phyloP scores from a whole-genome alignment of 2,888 invertebrate species.

The Eucera pruinosa region DNA sequence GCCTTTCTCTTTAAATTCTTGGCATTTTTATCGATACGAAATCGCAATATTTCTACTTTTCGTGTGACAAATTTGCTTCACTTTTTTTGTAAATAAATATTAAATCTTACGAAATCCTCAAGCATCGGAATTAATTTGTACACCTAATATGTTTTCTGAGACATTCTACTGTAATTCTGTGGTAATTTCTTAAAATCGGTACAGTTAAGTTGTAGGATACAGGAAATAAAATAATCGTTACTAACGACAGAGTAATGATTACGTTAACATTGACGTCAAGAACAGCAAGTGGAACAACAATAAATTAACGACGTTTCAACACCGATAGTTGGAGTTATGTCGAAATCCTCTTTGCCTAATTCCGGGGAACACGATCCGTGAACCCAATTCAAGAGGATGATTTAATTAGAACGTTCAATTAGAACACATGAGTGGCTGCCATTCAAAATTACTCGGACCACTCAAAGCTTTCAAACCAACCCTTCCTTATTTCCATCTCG shows the following conservation, averaged over 20 bases:
- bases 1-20: no score
- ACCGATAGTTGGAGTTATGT: slow-evolving; percentile 15
- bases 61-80: no score
- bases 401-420: slow-evolving; percentile 57
- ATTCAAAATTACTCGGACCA: slow-evolving; percentile 27
- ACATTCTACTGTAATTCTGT: no score
- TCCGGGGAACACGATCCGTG: slow-evolving; percentile 16
- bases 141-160: no score
- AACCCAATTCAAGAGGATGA: slow-evolving; percentile 46
- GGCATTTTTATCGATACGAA: no score
- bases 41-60: no score
- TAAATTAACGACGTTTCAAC: slow-evolving; percentile 28
- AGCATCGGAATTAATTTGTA: no score
- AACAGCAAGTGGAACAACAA: neutral
- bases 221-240: neutral
- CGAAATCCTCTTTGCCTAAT: slow-evolving; percentile 48
- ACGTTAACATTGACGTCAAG: neutral
- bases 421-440: slow-evolving; percentile 43
- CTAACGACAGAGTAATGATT: neutral
- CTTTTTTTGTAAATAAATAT: no score
- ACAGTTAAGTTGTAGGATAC: no score
- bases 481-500: slow-evolving; percentile 29
- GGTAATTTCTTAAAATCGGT: no score
- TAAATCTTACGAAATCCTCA: no score
- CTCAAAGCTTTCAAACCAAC: slow-evolving; percentile 16